These are phyloP conservation scores for Hypocryptadius cinnamomeus DNA, from an alignment of 2,113 vertebrate genomes.

Conservation along the genomic window DNA sequence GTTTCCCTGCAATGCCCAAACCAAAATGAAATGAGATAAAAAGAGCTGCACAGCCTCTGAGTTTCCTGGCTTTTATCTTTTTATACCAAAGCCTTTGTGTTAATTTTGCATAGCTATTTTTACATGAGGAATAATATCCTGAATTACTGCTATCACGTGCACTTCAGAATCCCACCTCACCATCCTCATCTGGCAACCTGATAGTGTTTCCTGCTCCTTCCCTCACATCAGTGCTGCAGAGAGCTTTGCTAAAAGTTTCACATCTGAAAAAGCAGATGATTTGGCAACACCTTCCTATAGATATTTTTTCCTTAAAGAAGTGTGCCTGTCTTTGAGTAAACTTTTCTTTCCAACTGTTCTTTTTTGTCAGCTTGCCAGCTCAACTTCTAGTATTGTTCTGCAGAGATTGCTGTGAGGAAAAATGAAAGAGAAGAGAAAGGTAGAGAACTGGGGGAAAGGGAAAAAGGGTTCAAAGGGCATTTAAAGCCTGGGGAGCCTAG, in stretches of 20 bases:
- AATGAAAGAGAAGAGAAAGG: conserved; percentile 57
- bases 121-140: conserved; percentile 50
- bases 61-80: conserved; percentile 60
- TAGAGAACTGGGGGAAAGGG: conserved; percentile 62
- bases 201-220: conserved; percentile 48
- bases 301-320: not conserved
- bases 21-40: conserved; percentile 39
- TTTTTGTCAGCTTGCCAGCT: conserved; percentile 68
- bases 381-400: conserved; percentile 63
- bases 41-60: conserved; percentile 24
- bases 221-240: conserved; percentile 20
- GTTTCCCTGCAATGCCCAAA: not conserved
- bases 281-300: conserved; percentile 67
- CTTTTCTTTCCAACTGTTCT: conserved; percentile 71
- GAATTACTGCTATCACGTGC: conserved; percentile 41
- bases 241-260: conserved; percentile 47
- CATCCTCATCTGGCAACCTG: conserved; percentile 47
- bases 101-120: conserved; percentile 60
- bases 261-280: conserved; percentile 69
- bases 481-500: conserved; percentile 53
- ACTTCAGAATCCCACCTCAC: conserved; percentile 51
- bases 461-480: conserved; percentile 61
- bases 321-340: conserved; percentile 65
- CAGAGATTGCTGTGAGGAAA: conserved; percentile 63
- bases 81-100: conserved; percentile 56